Percentiles rank a stretch among this genome's conserved stretches.
Evolutionary conservation across 2,888 invertebrate species (phyloP).

Genomic region (Synanthedon andrenaeformis): DNA sequence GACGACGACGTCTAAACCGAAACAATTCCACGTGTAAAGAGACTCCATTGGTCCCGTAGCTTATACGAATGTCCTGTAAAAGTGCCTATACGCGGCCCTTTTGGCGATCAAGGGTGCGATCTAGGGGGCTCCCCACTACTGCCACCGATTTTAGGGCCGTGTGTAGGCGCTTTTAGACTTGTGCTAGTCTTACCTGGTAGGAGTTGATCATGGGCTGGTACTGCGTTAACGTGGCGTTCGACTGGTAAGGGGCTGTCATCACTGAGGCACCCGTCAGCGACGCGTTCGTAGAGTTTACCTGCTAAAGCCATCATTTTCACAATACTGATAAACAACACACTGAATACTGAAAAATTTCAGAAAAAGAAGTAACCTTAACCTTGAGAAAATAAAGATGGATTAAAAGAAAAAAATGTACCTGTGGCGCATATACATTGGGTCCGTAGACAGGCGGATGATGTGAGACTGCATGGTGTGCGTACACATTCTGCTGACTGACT

Average conservation of each 20-base stretch:
- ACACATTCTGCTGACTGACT: constrained; percentile 31
- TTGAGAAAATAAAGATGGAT: neutral
- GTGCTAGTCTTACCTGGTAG: constrained; percentile 38
- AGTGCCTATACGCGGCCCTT: no score
- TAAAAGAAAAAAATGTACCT: constrained; percentile 20
- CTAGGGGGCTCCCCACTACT: no score
- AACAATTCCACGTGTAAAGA: no score
- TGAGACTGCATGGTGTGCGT: constrained; percentile 39
- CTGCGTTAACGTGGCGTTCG: constrained; percentile 57
- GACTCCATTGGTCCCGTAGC: no score
- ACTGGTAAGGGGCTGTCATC: constrained; percentile 51
- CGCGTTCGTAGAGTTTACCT: constrained; percentile 57
- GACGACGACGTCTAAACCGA: constrained; percentile 42
- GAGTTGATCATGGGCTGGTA: constrained; percentile 62
- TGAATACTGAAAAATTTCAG: neutral
- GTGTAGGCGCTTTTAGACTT: no score
- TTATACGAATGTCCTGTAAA: no score
- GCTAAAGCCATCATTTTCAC: constrained; percentile 3
- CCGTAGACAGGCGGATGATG: constrained; percentile 50
- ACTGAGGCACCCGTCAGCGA: constrained; percentile 45
- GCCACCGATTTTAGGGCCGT: no score
- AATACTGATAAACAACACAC: constrained; percentile 1
- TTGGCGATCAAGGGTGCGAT: no score
- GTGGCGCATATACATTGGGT: constrained; percentile 48
- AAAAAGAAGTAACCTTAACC: neutral